Conservation (phyloP, 2,113 vertebrate species). For the Salminus brasiliensis region DNA sequence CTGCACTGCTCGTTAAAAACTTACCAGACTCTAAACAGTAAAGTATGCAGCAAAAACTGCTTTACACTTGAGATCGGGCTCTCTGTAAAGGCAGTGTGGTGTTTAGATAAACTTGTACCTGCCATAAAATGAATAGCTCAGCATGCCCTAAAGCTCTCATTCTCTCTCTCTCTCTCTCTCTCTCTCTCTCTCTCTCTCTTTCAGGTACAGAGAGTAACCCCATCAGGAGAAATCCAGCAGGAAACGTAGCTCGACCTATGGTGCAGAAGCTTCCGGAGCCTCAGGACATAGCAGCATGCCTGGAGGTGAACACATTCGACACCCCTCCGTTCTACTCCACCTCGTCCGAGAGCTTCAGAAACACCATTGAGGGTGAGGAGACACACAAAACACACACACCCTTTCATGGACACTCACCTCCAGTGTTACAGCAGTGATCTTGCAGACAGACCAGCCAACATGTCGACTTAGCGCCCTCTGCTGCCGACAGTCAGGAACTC, state of each 20-base stretch:
- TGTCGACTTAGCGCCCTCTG: neutral
- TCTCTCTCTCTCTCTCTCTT: neutral
- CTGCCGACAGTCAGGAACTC: neutral
- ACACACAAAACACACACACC: neutral
- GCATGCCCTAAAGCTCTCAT: neutral
- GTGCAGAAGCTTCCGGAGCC: conserved; percentile 92
- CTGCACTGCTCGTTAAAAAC: no score
- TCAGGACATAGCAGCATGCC: conserved; percentile 86
- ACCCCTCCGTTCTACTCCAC: conserved; percentile 95
- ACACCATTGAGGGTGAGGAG: conserved; percentile 88
- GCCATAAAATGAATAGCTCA: neutral
- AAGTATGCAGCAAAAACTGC: no score
- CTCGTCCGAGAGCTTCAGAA: conserved; percentile 93
- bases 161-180: neutral
- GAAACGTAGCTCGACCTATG: conserved; percentile 91
- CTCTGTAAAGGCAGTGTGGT: neutral
- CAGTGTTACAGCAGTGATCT: neutral
- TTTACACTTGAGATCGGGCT: neutral
- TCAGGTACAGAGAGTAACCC: conserved; percentile 86
- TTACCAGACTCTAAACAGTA: no score
- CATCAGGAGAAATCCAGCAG: conserved; percentile 91
- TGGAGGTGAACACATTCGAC: conserved; percentile 89
- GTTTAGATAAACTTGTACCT: neutral
- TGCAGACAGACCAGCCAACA: neutral
- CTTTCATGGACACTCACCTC: neutral